These are phyloP conservation scores for Calyptomena viridis DNA, from an alignment of 2,113 vertebrate species.

Conservation along the genomic window DNA sequence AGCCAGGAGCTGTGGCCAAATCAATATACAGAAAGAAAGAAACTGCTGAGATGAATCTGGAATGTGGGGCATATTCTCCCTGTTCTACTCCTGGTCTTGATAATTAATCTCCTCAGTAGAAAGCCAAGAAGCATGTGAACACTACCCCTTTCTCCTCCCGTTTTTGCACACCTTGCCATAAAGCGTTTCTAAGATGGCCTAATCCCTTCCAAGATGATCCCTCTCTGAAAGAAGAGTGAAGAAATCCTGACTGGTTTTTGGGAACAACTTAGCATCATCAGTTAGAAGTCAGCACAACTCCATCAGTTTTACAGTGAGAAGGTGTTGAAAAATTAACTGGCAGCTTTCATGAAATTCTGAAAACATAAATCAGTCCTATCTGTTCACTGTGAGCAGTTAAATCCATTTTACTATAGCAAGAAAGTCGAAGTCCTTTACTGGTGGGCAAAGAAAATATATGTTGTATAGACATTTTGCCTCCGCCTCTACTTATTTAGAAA, in stretches of 20 bases:
- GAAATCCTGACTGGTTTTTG: not conserved
- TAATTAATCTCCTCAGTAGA: not conserved
- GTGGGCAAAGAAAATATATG: not conserved
- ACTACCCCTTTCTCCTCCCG: not conserved
- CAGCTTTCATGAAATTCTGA: constrained; percentile 4
- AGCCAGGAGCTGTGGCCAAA: not conserved
- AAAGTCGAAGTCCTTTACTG: not conserved
- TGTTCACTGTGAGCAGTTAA: not conserved
- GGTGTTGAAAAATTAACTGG: constrained; percentile 12
- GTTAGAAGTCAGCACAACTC: not conserved
- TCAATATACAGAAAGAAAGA: not conserved
- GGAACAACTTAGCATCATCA: not conserved
- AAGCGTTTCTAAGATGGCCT: not conserved
- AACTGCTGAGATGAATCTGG: not conserved
- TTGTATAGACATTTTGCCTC: not conserved
- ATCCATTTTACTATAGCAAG: not conserved
- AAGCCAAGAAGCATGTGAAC: not conserved
- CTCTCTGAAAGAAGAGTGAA: not conserved
- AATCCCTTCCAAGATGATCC: not conserved
- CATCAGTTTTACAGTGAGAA: not conserved
- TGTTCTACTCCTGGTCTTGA: not conserved
- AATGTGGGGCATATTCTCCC: not conserved
- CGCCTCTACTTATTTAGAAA: not conserved
- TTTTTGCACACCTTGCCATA: not conserved
- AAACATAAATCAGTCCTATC: constrained; percentile 19